These are phyloP conservation scores for Drosophila nasuta DNA, from an alignment of 1,140 invertebrate species.

Conservation along the genomic window DNA sequence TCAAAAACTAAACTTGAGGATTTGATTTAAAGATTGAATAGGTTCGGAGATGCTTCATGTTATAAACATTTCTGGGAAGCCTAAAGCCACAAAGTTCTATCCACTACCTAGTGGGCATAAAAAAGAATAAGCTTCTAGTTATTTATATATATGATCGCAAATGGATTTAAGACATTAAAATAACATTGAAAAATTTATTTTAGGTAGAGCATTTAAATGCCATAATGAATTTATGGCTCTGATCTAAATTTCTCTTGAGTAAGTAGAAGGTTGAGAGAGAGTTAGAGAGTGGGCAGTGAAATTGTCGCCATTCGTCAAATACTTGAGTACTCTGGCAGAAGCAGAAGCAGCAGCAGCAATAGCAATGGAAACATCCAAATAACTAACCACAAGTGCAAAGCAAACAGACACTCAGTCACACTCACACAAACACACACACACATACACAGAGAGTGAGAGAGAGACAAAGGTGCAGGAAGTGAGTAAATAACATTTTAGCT, in stretches of 20 bases:
- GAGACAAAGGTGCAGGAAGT: slow-evolving; percentile 59
- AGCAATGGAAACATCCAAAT: slow-evolving; percentile 41
- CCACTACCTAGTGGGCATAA: too few species aligned
- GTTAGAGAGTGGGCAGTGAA: slow-evolving; percentile 3
- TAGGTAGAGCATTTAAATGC: not conserved
- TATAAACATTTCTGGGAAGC: too few species aligned
- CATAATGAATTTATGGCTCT: slow-evolving; percentile 23
- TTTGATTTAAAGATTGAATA: too few species aligned
- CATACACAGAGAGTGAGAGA: slow-evolving; percentile 27
- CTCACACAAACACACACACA: not conserved
- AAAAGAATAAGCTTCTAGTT: too few species aligned
- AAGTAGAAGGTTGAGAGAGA: not conserved
- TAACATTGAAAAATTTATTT: too few species aligned
- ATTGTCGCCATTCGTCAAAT: slow-evolving; percentile 52
- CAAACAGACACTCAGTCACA: slow-evolving; percentile 48
- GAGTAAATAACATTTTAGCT: slow-evolving; percentile 79
- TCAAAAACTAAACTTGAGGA: too few species aligned
- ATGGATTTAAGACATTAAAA: too few species aligned
- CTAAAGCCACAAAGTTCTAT: too few species aligned
- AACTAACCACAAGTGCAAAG: slow-evolving; percentile 74
- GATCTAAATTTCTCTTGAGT: not conserved
- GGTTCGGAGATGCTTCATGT: too few species aligned
- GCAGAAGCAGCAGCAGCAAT: slow-evolving; percentile 18
- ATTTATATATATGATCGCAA: too few species aligned
- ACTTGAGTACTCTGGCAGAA: slow-evolving; percentile 37